Evolutionary conservation across 2,113 vertebrate species (phyloP).

Genomic region (Cricetomys ansorgei): DNA sequence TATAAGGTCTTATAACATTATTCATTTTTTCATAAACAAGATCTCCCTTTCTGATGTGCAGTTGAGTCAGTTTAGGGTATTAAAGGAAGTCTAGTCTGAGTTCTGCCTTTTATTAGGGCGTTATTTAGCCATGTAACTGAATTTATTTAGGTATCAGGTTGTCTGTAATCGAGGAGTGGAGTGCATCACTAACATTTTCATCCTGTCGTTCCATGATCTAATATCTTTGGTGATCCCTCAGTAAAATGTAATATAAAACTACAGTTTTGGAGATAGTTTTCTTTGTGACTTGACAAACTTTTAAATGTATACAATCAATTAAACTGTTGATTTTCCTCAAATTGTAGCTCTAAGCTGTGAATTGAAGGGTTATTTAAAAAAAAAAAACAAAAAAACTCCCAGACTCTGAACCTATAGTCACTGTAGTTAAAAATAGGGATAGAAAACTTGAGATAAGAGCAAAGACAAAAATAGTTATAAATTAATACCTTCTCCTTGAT

Average conservation of each 20-base stretch:
- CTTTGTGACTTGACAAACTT: constrained; percentile 16
- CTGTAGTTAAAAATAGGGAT: neutral
- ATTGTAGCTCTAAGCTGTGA: constrained; percentile 23
- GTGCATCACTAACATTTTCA: neutral
- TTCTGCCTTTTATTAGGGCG: neutral
- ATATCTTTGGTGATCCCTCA: neutral
- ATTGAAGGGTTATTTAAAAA: constrained; percentile 36
- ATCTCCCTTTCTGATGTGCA: neutral
- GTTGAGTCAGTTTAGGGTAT: constrained; percentile 24
- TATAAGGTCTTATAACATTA: constrained; percentile 9
- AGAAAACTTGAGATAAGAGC: neutral
- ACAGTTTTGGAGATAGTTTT: constrained; percentile 8
- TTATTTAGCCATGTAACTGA: constrained; percentile 2
- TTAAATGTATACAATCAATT: constrained; percentile 17
- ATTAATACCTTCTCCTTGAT: neutral
- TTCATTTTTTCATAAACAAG: constrained; percentile 50
- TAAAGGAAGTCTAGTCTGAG: neutral
- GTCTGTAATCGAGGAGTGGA: neutral
- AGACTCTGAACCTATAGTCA: neutral
- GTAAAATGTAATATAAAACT: constrained; percentile 38
- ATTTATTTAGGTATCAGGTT: neutral
- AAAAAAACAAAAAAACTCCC: neutral
- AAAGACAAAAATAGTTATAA: neutral
- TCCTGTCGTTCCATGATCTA: neutral
- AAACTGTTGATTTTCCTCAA: constrained; percentile 38